phyloP scores from a whole-genome alignment of 2,888 invertebrate species.

The Labia minor region DNA sequence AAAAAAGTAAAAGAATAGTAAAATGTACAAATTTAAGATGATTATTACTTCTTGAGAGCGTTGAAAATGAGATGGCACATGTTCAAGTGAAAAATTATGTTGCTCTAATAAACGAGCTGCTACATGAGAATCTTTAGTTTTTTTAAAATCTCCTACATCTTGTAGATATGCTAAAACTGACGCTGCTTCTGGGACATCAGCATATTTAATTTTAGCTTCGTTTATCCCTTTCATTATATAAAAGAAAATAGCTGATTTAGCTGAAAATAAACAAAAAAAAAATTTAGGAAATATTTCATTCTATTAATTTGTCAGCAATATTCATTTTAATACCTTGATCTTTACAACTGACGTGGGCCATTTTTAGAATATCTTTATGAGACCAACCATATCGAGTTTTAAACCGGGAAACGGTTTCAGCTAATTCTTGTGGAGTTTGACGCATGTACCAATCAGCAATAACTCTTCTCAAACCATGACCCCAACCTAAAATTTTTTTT shows the following conservation, averaged over 20 bases:
- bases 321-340: background rate
- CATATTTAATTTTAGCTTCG: slow-evolving; percentile 39
- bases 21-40: too few species aligned
- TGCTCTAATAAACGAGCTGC: slow-evolving; percentile 43
- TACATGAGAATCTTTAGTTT: slow-evolving; percentile 41
- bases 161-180: slow-evolving; percentile 41
- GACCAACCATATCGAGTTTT: slow-evolving; percentile 55
- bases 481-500: slow-evolving; percentile 39
- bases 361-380: slow-evolving; percentile 51
- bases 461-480: slow-evolving; percentile 51
- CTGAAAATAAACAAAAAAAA: slow-evolving; percentile 27
- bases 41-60: slow-evolving; percentile 51
- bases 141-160: slow-evolving; percentile 42
- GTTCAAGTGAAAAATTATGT: slow-evolving; percentile 50
- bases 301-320: too few species aligned
- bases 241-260: slow-evolving; percentile 31
- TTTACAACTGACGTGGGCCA: slow-evolving; percentile 13
- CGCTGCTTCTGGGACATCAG: slow-evolving; percentile 39
- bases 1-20: background rate
- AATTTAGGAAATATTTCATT: slow-evolving; percentile 8
- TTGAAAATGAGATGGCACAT: slow-evolving; percentile 55
- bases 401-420: slow-evolving; percentile 50
- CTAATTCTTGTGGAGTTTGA: slow-evolving; percentile 50
- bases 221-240: slow-evolving; percentile 41
- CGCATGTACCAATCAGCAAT: slow-evolving; percentile 53